These are phyloP conservation scores for Podarcis cretensis DNA, from an alignment of 2,113 vertebrate species.

Conservation along the genomic window DNA sequence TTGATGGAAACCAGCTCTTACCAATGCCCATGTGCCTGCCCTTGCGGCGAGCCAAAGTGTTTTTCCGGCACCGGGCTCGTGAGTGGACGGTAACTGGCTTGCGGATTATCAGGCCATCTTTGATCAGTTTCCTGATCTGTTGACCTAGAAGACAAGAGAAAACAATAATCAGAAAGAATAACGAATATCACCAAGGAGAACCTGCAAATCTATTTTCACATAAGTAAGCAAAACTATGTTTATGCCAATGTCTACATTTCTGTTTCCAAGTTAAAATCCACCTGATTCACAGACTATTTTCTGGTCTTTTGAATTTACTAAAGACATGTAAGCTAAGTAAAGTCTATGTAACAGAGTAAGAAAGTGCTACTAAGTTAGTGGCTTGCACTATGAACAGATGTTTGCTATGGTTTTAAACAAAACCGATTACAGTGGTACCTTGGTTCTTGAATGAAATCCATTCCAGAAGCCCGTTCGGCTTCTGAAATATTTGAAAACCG, in stretches of 20 bases:
- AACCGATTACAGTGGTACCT: not conserved
- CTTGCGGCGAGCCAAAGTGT: constrained; percentile 94
- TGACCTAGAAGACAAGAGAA: constrained; percentile 79
- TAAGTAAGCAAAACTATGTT: not conserved
- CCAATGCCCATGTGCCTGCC: constrained; percentile 96
- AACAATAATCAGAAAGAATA: not conserved
- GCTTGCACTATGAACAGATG: not conserved
- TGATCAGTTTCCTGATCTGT: constrained; percentile 96
- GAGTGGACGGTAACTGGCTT: constrained; percentile 98
- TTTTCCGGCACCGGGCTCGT: constrained; percentile 95
- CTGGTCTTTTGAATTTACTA: not conserved
- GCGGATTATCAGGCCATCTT: constrained; percentile 97
- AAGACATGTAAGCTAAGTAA: not conserved
- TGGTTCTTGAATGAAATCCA: no score
- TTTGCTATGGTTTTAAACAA: not conserved
- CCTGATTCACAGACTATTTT: no score
- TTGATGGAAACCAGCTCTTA: constrained; percentile 58
- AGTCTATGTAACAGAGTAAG: not conserved
- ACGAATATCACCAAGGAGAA: not conserved
- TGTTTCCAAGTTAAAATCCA: not conserved
- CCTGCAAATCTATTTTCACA: not conserved
- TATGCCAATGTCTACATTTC: not conserved
- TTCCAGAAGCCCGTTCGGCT: no score
- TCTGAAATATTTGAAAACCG: no score
- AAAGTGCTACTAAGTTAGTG: not conserved